Percentiles rank a stretch among this genome's conserved stretches.
Conservation (phyloP, 1,140 invertebrate genomes). For the Bombus confusus region DNA sequence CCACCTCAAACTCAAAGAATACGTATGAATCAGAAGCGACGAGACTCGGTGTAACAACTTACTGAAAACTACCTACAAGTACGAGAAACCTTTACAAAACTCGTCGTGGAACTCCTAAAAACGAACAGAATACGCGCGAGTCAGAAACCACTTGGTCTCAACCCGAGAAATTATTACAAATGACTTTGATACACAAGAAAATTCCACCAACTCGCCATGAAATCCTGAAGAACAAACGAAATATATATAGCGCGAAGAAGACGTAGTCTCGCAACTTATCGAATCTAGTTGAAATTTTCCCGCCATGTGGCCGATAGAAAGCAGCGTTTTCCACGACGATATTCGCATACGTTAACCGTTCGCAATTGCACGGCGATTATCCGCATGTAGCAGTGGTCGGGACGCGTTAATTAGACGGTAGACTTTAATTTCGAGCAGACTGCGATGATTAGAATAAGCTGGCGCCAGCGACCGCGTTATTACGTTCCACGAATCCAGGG, state of each 20-base stretch:
- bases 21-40: neutral
- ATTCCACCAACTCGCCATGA: neutral
- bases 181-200: neutral
- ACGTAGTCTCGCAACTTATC: slow-evolving; percentile 59
- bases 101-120: neutral
- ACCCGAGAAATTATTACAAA: neutral
- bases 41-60: too few relatives aligned
- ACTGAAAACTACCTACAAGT: neutral
- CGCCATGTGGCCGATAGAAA: neutral
- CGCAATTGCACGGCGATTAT: slow-evolving; percentile 69
- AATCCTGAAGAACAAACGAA: neutral
- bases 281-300: slow-evolving; percentile 40
- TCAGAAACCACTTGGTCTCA: neutral
- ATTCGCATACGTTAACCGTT: slow-evolving; percentile 21
- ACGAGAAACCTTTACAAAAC: neutral
- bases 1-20: neutral
- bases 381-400: slow-evolving; percentile 40
- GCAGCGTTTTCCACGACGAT: neutral
- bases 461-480: slow-evolving; percentile 52
- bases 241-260: neutral
- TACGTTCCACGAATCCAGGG: slow-evolving; percentile 51
- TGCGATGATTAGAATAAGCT: slow-evolving; percentile 67
- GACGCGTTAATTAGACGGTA: slow-evolving; percentile 65
- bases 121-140: neutral
- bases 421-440: slow-evolving; percentile 65